Conservation (phyloP, 2,113 vertebrate genomes). For the Podiceps cristatus region DNA sequence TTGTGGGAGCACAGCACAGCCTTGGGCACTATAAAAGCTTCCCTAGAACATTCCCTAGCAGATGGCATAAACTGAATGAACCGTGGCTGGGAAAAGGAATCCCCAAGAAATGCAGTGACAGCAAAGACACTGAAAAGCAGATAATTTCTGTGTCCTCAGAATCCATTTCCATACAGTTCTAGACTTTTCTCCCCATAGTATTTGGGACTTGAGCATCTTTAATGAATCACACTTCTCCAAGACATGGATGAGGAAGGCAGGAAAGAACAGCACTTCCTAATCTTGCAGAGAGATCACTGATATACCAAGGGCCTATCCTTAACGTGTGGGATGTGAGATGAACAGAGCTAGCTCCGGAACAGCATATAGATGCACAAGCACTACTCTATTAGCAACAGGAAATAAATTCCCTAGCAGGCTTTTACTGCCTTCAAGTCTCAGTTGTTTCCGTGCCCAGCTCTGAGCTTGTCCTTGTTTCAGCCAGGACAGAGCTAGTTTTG, state of each 20-base stretch:
- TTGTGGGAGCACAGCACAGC: not conserved
- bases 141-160: not conserved
- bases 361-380: not conserved
- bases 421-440: not conserved
- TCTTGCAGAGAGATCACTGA: not conserved
- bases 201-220: not conserved
- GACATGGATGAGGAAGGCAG: not conserved
- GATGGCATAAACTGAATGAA: not conserved
- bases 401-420: not conserved
- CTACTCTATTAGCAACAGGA: not conserved
- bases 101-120: not conserved
- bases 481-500: too few relatives aligned
- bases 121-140: not conserved
- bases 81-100: not conserved
- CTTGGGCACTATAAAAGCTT: not conserved
- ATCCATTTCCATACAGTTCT: not conserved
- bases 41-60: not conserved
- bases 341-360: not conserved
- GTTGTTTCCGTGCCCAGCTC: not conserved
- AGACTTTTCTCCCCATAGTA: not conserved
- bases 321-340: not conserved
- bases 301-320: not conserved
- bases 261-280: not conserved
- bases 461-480: not conserved
- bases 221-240: not conserved